Conservation (phyloP, 2,113 vertebrate species). For the Chlorodrepanis virens region DNA sequence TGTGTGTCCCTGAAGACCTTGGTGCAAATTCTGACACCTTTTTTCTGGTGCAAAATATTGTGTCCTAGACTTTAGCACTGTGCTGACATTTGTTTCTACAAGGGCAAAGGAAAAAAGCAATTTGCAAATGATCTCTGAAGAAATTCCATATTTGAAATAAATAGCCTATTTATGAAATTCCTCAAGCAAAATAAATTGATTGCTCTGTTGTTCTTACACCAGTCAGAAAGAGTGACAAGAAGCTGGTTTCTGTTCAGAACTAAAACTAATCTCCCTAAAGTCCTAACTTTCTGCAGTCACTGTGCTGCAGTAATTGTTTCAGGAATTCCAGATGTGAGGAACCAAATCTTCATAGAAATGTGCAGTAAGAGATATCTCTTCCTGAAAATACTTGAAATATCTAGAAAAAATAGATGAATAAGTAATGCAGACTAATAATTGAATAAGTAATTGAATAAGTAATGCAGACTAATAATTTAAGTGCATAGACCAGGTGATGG, state of each 20-base stretch:
- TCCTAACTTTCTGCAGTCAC: not conserved
- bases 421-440: not conserved
- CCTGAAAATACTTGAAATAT: not conserved
- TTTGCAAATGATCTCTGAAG: not conserved
- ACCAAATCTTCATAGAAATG: not conserved
- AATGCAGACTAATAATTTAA: not conserved
- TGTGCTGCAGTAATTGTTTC: not conserved
- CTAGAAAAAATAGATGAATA: not conserved
- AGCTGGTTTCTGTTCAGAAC: not conserved
- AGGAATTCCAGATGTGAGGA: not conserved
- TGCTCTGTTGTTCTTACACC: fast-evolving
- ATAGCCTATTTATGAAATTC: not conserved
- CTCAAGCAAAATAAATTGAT: not conserved
- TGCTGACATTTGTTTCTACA: not conserved
- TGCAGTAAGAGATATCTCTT: not conserved
- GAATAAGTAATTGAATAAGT: not conserved
- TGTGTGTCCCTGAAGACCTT: not conserved
- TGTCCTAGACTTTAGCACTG: not conserved
- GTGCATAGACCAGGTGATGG: not conserved
- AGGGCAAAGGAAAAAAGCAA: not conserved
- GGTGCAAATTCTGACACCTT: not conserved
- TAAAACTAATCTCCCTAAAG: not conserved
- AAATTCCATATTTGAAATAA: not conserved
- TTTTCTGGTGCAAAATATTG: not conserved
- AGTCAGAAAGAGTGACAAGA: not conserved